Conservation (phyloP, 2,888 invertebrate genomes). For the Tipula vernalis region DNA sequence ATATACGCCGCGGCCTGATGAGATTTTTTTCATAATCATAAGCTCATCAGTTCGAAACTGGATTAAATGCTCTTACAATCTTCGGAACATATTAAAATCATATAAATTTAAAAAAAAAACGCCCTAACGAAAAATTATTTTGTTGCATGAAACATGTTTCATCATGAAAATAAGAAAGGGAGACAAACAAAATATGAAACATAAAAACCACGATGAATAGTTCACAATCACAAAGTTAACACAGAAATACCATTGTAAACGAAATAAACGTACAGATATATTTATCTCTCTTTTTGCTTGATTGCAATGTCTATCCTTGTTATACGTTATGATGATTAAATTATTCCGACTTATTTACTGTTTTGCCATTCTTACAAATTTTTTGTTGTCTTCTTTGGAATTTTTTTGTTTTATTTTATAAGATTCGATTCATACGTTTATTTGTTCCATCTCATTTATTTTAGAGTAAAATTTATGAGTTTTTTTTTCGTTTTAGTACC, state of each 20-base stretch:
- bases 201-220: neutral
- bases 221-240: neutral
- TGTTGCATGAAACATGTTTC: neutral
- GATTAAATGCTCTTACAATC: too few relatives aligned
- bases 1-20: too few relatives aligned
- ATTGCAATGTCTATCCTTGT: neutral
- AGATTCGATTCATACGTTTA: neutral
- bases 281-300: neutral
- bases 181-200: neutral
- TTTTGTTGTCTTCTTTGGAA: neutral
- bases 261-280: neutral
- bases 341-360: neutral
- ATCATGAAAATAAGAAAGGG: neutral
- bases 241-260: neutral
- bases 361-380: neutral
- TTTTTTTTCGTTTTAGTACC: neutral
- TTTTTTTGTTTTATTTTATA: neutral
- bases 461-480: neutral
- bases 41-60: too few relatives aligned
- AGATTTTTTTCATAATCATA: too few relatives aligned
- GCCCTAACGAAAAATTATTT: neutral
- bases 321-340: neutral
- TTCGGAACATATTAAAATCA: too few relatives aligned
- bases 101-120: too few relatives aligned
- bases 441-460: conserved; percentile 4